Conservation (phyloP, 53 echinoderm and acorn worm species). For the Astropecten irregularis region DNA sequence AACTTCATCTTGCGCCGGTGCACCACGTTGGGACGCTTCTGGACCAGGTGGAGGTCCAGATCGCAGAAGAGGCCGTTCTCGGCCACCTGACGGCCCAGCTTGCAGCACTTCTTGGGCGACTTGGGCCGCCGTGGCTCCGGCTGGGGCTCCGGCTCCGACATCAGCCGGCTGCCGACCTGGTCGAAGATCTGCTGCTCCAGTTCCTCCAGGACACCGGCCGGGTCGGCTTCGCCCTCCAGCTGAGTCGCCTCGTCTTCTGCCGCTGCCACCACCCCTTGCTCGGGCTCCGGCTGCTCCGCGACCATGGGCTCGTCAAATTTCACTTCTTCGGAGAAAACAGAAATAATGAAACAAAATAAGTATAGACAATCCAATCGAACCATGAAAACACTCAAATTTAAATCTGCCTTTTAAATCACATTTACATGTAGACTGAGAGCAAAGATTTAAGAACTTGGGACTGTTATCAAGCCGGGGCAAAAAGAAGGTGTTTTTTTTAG, state of each 20-base stretch:
- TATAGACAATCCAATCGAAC: background rate
- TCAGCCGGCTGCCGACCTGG: slow-evolving; percentile 2
- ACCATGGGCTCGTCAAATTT: slow-evolving; percentile 10
- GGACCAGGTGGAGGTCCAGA: slow-evolving; percentile 75
- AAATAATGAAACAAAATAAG: background rate
- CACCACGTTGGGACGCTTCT: slow-evolving; percentile 84
- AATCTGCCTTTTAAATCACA: too few species aligned
- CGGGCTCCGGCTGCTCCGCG: slow-evolving; percentile 1
- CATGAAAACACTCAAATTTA: background rate
- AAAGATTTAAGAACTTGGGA: too few species aligned
- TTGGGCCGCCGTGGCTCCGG: slow-evolving; percentile 11
- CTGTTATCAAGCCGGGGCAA: too few species aligned
- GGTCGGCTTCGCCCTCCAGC: background rate
- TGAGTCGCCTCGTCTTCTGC: background rate
- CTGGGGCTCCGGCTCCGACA: background rate
- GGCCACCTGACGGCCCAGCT: slow-evolving; percentile 86
- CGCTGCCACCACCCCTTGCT: background rate
- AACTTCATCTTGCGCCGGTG: slow-evolving; percentile 89
- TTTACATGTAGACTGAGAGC: too few species aligned
- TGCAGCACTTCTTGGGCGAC: slow-evolving; percentile 87
- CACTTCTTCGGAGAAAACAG: slow-evolving; percentile 40
- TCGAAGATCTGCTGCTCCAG: slow-evolving; percentile 57
- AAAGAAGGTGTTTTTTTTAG: background rate
- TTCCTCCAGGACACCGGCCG: slow-evolving; percentile 30
- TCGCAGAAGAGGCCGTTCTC: slow-evolving; percentile 79